Evolutionary conservation across 2,888 invertebrate species (phyloP), one percentile per base, ranked within the genome.

Genomic region (Orchesella flavescens): DNA sequence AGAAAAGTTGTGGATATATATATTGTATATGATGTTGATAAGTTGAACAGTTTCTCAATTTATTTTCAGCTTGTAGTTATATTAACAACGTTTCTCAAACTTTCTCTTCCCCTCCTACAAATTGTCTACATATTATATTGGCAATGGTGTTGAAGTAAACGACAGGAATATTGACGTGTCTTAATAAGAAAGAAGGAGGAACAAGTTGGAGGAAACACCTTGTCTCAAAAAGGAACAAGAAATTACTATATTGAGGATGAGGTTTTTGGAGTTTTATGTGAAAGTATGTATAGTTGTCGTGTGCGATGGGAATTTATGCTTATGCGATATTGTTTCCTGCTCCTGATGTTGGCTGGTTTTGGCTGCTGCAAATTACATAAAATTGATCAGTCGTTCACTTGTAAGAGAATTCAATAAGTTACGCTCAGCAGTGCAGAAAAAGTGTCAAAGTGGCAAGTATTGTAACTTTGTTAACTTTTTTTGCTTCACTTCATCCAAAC

Each of bases 381-480:
- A 82, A 76, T 82, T 82, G 82, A 82, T 82, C 82, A 82, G 76
- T 76, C 82, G 69, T 75, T 82, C 82, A 63, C 71, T 59, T 65
- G 76, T 66, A 75, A 71, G 76, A 59, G 76, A 82, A 82, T 82
- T 76, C 82, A 82, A 82, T 82, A 82, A 82, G 82, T 82, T 82
- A 69, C 71, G 76, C 82, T 82, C 82, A 57, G 55, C 76, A 71
- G 82, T 82, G 82, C 82, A 82, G 82, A 82, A 82, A 82, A 82
- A 82, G 82, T 82, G 82, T 82, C 82, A 82, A 82, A 82, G 82
- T 82, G 82, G 82, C 76, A 82, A 82, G 82, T 76, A 82, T 76
- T 82, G 71, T 72, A 82, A 82, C 82, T 82, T 82, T 82, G 76
- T 76, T 82, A 82, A 82, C 82, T 82, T 76, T 81, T 81, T 82